phyloP scores from a whole-genome alignment of 2,797 vertebrate genomes.

The Pangasius krempfi region DNA sequence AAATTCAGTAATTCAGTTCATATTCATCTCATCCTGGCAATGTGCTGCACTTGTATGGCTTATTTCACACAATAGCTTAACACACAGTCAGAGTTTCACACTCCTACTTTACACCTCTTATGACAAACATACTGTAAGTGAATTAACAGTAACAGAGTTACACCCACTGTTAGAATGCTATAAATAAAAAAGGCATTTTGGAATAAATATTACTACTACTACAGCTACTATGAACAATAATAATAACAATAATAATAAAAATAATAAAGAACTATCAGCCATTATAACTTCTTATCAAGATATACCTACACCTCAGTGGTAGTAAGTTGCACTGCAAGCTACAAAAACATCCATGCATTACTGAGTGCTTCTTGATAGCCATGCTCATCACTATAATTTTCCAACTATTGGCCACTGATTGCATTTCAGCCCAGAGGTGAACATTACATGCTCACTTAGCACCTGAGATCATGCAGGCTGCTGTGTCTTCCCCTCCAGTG shows the following conservation, averaged over 20 bases:
- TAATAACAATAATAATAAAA: background rate
- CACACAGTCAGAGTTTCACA: conserved; percentile 55
- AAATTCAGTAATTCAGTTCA: conserved; percentile 5
- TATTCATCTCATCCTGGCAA: conserved; percentile 30
- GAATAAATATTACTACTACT: background rate
- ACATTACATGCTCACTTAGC: conserved; percentile 81
- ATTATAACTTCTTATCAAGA: conserved; percentile 13
- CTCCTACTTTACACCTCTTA: conserved; percentile 53
- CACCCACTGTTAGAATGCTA: conserved; percentile 34
- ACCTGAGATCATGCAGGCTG: conserved; percentile 79
- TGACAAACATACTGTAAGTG: conserved; percentile 43
- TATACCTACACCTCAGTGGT: conserved; percentile 34
- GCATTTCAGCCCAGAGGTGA: conserved; percentile 78
- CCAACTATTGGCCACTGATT: conserved; percentile 74
- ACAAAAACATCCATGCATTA: conserved; percentile 50
- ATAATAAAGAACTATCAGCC: background rate
- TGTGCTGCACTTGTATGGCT: conserved; percentile 29
- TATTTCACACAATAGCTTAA: conserved; percentile 51
- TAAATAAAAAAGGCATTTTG: conserved; percentile 5
- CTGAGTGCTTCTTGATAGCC: conserved; percentile 61
- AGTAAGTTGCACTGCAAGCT: conserved; percentile 45
- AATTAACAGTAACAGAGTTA: conserved; percentile 40
- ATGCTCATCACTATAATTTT: conserved; percentile 68
- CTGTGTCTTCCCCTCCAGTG: conserved; percentile 75
- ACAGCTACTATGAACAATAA: background rate